Conservation (phyloP, 2,797 vertebrate genomes). For the Pogoniulus pusillus region DNA sequence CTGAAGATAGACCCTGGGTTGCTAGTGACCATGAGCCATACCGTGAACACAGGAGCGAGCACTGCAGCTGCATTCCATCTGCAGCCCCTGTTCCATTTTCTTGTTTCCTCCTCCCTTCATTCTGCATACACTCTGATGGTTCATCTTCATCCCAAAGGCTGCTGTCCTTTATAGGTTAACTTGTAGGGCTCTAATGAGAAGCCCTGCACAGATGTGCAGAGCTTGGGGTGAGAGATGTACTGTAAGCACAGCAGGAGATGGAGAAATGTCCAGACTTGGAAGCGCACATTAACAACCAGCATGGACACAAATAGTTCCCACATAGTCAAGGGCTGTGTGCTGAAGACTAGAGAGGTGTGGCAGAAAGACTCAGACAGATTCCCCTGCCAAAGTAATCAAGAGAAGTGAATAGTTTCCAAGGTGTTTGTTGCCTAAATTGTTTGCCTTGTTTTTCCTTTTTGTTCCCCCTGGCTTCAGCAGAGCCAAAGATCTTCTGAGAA, state of each 20-base stretch:
- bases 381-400: constrained; percentile 48
- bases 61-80: background rate
- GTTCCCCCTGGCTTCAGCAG: background rate
- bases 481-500: constrained; percentile 24
- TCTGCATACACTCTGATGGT: background rate
- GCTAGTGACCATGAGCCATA: background rate
- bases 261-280: background rate
- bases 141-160: background rate
- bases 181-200: background rate
- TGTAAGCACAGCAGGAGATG: background rate
- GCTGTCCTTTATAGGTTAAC: background rate
- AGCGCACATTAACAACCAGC: background rate
- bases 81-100: background rate
- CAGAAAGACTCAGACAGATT: constrained; percentile 1
- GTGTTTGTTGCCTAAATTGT: constrained; percentile 50
- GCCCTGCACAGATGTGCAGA: background rate
- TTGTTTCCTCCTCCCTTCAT: background rate
- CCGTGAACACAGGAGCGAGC: background rate
- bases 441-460: background rate
- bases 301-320: background rate
- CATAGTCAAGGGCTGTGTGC: background rate
- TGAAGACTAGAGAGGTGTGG: constrained; percentile 14
- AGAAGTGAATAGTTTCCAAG: constrained; percentile 49
- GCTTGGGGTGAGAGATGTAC: background rate
- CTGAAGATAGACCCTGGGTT: background rate